These are phyloP conservation scores for Microcebus jonahi DNA, from an alignment of 2,113 vertebrate species.

Conservation along the genomic window DNA sequence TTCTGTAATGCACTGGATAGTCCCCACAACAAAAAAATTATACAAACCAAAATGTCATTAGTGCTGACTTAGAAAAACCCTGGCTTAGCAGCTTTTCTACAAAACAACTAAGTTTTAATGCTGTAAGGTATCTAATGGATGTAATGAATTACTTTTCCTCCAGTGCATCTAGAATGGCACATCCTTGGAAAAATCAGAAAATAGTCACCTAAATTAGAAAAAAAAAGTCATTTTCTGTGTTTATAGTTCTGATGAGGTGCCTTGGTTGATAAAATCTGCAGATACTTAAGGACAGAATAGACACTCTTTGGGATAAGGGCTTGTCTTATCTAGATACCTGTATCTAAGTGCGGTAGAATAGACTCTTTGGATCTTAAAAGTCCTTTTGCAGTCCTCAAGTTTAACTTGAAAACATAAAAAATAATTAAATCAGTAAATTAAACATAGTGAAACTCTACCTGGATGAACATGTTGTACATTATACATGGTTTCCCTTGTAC, in stretches of 20 bases:
- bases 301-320: not conserved
- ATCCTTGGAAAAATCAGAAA: not conserved
- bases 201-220: not conserved
- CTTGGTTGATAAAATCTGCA: not conserved
- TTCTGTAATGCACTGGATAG: not conserved
- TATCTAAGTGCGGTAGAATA: not conserved
- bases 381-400: not conserved
- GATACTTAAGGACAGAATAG: not conserved
- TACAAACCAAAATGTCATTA: not conserved
- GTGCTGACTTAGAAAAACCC: not conserved
- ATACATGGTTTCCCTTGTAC: not conserved
- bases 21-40: not conserved
- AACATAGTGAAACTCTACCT: not conserved
- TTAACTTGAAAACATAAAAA: not conserved
- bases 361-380: not conserved
- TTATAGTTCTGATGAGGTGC: not conserved
- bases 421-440: not conserved
- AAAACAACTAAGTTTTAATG: not conserved
- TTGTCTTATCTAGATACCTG: not conserved
- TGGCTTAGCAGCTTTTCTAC: not conserved
- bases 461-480: not conserved
- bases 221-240: not conserved
- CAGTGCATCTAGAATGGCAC: not conserved
- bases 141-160: not conserved
- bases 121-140: not conserved